Evolutionary conservation across 2,888 invertebrate species (phyloP).

Genomic region (Neria commutata): DNA sequence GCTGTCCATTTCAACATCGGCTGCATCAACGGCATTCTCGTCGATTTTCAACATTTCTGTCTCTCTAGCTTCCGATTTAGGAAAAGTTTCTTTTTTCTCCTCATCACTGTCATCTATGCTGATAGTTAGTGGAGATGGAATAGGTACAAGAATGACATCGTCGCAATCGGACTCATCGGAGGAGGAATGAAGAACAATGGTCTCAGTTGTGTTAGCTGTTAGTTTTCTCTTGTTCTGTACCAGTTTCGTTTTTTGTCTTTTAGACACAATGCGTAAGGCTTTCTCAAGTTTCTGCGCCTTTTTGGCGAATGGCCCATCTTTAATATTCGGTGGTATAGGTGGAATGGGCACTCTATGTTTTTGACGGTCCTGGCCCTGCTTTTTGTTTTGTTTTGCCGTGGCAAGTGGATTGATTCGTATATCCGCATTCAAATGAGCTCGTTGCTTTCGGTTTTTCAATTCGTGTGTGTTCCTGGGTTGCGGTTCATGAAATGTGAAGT

Average conservation of each 20-base stretch:
- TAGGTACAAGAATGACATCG: constrained; percentile 53
- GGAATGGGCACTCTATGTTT: constrained; percentile 21
- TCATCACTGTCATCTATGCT: constrained; percentile 53
- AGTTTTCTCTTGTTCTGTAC: constrained; percentile 22
- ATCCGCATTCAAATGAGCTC: constrained; percentile 12
- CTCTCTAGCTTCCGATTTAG: background rate
- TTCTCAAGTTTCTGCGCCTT: constrained; percentile 47
- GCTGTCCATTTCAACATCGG: constrained; percentile 39
- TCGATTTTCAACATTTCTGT: constrained; percentile 30
- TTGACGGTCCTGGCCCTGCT: constrained; percentile 15
- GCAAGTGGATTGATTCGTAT: constrained; percentile 40
- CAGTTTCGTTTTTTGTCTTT: constrained; percentile 48
- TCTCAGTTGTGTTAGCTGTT: constrained; percentile 22
- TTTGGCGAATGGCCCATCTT: constrained; percentile 42
- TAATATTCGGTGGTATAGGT: constrained; percentile 20
- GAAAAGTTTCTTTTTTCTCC: constrained; percentile 29
- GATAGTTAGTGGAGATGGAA: constrained; percentile 50
- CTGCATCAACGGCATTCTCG: constrained; percentile 50
- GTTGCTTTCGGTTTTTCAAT: background rate
- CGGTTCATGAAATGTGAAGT: no score
- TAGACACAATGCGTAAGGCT: constrained; percentile 43
- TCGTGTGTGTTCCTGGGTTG: no score
- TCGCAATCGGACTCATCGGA: constrained; percentile 43
- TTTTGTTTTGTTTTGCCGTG: constrained; percentile 33
- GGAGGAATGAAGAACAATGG: constrained; percentile 41